Base-by-base conservation (phyloP, 2,888 invertebrate species). In the Capitulum mitella region DNA sequence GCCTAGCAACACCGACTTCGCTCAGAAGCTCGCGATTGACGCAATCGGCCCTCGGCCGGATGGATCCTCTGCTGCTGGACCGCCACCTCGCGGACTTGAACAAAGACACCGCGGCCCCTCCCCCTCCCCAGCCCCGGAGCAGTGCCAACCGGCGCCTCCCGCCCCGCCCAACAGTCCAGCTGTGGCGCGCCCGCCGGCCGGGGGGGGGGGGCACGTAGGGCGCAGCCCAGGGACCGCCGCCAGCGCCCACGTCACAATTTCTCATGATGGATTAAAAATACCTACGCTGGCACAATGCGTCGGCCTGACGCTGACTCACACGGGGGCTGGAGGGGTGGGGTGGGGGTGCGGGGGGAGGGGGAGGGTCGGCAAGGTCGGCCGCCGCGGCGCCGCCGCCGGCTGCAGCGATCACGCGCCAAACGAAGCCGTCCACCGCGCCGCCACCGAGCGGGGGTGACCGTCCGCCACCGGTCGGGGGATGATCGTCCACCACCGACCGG, bases 241-340 rank as follows among this genome's bases (percentile, higher is more conserved):
- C 51, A 34, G 34, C 19, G 34, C 19, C 5, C 34, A 19, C 64
- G 64, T 64, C 64, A 64, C 32, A 34, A 34, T 16, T 64, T 64
- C 64, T 64, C 64, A 64, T 64, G 64, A 64, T 34, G 64, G 64
- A 64, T 64, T 64, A 64, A 64, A 64, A 64, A 64, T 64, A 64
- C 64, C 19, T 34, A 34, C 34, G 64, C 64, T 64, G 64, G 64
- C 64, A 64, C 64, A 64, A 64, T 64, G 32, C 64, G 16, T 32
- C 1, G 34, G 64, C 43, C 43, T 5, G 43, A 5, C 6, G 43
- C 43, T 64, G 64, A 64, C 34, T 64, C 51, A 51, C 51, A 5
- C 51, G 51, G 5, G 12, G 48, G 43, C 51, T 22, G 19, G 51
- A 8, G 48, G 12, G 19, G 43, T 1, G 51, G 51, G 51, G 51